A percentile compares a stretch with the other conserved stretches of the same genome.
Conservation (phyloP, 2,888 invertebrate genomes). For the Cryptocephalus moraei region DNA sequence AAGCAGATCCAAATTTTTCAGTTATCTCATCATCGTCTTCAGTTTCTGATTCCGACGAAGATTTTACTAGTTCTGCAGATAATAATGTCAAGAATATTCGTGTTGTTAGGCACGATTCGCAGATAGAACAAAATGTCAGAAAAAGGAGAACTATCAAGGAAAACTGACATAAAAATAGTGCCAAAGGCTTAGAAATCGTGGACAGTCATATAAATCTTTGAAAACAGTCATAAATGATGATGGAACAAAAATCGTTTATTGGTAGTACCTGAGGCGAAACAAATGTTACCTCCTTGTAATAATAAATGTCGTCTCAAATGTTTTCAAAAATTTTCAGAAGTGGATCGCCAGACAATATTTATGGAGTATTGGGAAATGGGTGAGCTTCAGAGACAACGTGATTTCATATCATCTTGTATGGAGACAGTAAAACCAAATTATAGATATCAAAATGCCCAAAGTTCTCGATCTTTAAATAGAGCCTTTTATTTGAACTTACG, state of each 20-base stretch:
- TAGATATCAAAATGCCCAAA: conserved; percentile 1
- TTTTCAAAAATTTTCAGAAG: background rate
- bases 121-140: background rate
- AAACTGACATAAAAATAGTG: background rate
- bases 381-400: conserved; percentile 1
- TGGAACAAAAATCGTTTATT: background rate
- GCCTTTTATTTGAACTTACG: conserved; percentile 1
- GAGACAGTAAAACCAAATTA: conserved; percentile 1
- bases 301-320: conserved; percentile 1
- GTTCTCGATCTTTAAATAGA: conserved; percentile 1
- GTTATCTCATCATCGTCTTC: too few relatives aligned
- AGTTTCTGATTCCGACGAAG: too few relatives aligned
- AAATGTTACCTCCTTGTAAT: conserved; percentile 3
- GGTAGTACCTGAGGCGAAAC: background rate
- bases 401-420: conserved; percentile 2
- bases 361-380: conserved; percentile 1
- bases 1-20: background rate
- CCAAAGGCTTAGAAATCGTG: background rate
- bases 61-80: too few relatives aligned
- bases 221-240: background rate
- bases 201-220: background rate
- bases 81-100: too few relatives aligned
- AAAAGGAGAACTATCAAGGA: background rate
- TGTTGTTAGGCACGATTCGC: too few relatives aligned
- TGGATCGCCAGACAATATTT: conserved; percentile 1